Conservation (phyloP, 2,113 vertebrate genomes). For the Trogon melanurus region DNA sequence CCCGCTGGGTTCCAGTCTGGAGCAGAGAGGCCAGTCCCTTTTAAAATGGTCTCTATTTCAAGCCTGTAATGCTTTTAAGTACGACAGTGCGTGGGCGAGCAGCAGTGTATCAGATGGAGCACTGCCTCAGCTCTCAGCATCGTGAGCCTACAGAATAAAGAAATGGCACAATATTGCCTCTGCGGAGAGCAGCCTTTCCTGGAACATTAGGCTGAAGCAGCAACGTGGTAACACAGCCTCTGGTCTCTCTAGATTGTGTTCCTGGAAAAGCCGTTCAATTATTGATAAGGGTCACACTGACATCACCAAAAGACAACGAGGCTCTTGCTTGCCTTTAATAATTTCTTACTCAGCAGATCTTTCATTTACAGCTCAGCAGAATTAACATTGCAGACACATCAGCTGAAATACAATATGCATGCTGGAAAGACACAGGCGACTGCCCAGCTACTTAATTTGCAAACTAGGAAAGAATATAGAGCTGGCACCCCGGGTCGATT, state of each 20-base stretch:
- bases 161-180: background rate
- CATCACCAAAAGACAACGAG: conserved; percentile 41
- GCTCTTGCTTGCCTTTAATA: conserved; percentile 51
- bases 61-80: background rate
- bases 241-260: conserved; percentile 63
- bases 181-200: conserved; percentile 47
- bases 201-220: conserved; percentile 10
- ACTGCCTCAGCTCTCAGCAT: background rate
- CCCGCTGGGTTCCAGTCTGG: background rate
- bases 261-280: conserved; percentile 77
- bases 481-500: background rate
- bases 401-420: conserved; percentile 9
- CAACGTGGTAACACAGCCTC: background rate
- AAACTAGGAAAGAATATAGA: background rate
- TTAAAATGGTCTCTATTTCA: background rate
- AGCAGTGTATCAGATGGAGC: background rate
- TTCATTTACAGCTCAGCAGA: conserved; percentile 37
- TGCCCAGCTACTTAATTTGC: background rate
- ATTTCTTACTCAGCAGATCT: conserved; percentile 49
- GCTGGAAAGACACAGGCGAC: background rate
- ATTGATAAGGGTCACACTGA: conserved; percentile 67
- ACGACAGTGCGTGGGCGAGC: background rate
- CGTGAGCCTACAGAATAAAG: background rate
- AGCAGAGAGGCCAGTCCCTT: background rate
- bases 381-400: background rate